phyloP scores from a whole-genome alignment of 2,888 invertebrate genomes.

The Asteroscopus sphinx region DNA sequence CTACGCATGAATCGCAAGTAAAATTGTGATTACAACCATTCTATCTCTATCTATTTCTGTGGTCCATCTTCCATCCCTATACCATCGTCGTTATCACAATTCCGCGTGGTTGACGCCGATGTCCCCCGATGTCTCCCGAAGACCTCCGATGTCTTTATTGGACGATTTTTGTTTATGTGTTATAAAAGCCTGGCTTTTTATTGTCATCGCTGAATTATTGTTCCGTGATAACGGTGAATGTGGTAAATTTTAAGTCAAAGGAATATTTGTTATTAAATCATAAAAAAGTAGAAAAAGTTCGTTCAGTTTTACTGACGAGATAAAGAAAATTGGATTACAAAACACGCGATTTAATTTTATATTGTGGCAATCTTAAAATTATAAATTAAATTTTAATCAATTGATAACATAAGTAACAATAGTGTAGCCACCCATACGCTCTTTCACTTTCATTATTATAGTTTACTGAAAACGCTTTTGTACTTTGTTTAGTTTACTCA shows the following conservation, averaged over 20 bases:
- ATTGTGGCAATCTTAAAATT: too few relatives aligned
- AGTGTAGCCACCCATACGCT: too few relatives aligned
- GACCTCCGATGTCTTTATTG: conserved; percentile 68
- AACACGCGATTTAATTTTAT: too few relatives aligned
- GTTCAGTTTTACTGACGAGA: background rate
- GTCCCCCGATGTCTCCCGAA: conserved; percentile 61
- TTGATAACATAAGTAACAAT: too few relatives aligned
- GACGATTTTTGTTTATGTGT: conserved; percentile 71
- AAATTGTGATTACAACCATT: background rate
- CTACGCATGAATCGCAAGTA: too few relatives aligned
- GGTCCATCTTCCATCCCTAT: conserved; percentile 54
- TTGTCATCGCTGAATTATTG: conserved; percentile 66
- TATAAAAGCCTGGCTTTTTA: conserved; percentile 61
- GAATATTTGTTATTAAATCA: conserved; percentile 29
- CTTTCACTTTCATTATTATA: too few relatives aligned
- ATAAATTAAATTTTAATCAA: too few relatives aligned
- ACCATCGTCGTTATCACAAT: conserved; percentile 67
- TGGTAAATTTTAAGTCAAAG: conserved; percentile 22
- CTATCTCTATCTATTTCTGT: too few relatives aligned
- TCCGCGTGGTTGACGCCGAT: conserved; percentile 73
- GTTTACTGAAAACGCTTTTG: too few relatives aligned
- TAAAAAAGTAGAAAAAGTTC: background rate
- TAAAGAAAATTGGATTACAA: background rate
- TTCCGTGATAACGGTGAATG: conserved; percentile 43
- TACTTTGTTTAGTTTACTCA: too few relatives aligned